Base-by-base conservation (phyloP, 2,113 vertebrate genomes). In the Reinhardtius hippoglossoides region DNA sequence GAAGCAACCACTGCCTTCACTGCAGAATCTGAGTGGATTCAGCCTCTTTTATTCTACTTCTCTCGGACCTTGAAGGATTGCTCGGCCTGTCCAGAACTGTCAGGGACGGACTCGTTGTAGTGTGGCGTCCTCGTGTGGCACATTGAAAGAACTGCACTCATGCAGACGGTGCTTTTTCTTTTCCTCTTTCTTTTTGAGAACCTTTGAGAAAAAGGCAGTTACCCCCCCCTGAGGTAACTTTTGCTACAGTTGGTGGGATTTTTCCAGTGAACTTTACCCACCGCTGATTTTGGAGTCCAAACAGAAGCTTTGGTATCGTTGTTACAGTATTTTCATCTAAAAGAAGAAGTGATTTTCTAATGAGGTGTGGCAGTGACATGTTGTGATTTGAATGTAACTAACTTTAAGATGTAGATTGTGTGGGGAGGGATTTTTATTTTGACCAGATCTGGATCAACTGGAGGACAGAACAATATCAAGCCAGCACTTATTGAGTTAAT, bases 311-410 rank as follows among this genome's bases (percentile, higher is more conserved):
- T 89, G 71, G 18, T 77, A 86, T 85, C 54, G 64, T 78, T 67
- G 62, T 66, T 83, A 78, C 27, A 64, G 16, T 86, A 74, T 84
- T 91, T 88, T 76, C 76, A 78, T 76, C 72, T 42, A 46, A 16
- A 26, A 52, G 54, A 83, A 75, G 55, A 79, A 62, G 35, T 60
- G 71, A 35, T 89, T 86, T 91, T 92, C 57, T 87, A 88, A 81
- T 52, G 18, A 84, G 5, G 67, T 71, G 74, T 76, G 75, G 64
- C 56, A 20, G 71, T 82, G 74, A 85, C 50, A n/a, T 62, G 35
- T 68, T 76, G 77, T 85, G 68, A 74, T 75, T 72, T 77, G 75
- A 91, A 79, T 84, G 74, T 89, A 84, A 69, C 57, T 52, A 82
- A 69, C 48, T 66, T 80, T 62, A 72, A 69, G 26, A 74, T 67